A percentile compares a stretch with the other conserved stretches of the same genome.
Evolutionary conservation across 2,797 vertebrate genomes (phyloP).

Genomic region (Neomorphus geoffroyi): DNA sequence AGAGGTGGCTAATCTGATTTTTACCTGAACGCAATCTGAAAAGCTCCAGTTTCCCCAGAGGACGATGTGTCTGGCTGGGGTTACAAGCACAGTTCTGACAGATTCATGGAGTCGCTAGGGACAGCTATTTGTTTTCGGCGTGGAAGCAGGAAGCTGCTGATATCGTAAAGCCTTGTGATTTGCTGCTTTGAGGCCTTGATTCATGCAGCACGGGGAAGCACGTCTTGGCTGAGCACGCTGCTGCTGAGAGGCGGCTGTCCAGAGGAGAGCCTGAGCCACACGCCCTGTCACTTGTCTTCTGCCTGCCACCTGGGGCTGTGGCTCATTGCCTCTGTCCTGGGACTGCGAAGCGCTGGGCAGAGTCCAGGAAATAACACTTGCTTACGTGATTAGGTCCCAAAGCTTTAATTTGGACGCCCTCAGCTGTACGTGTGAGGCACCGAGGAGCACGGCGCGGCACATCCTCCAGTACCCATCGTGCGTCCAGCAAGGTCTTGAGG

Average conservation of each 20-base stretch:
- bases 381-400: background rate
- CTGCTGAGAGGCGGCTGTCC: background rate
- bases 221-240: background rate
- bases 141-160: background rate
- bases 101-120: background rate
- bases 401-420: background rate
- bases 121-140: background rate
- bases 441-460: background rate
- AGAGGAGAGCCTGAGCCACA: background rate
- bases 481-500: background rate
- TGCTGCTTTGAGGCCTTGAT: background rate
- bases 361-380: background rate
- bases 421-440: rapidly evolving
- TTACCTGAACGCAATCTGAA: background rate
- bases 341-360: background rate
- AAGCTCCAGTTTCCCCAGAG: background rate
- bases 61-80: background rate
- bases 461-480: rapidly evolving
- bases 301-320: background rate
- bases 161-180: background rate
- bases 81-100: background rate
- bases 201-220: background rate
- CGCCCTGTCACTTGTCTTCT: background rate
- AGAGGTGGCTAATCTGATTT: background rate
- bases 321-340: background rate